Evolutionary conservation across 1,140 invertebrate genomes (phyloP).

Genomic region (Drosophila dunni): DNA sequence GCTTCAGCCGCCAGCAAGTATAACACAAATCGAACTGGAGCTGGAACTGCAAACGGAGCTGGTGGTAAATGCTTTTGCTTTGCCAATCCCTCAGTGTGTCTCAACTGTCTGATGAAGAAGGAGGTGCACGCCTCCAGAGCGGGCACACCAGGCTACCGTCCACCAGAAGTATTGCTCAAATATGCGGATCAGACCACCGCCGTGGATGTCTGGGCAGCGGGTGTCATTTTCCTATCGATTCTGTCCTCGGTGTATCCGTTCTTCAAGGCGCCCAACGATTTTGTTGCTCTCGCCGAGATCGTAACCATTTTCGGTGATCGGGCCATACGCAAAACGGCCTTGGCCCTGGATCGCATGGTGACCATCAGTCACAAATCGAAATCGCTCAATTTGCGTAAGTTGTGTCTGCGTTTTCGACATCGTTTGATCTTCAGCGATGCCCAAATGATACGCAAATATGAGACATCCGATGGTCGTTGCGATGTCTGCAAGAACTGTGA

Average conservation of each 20-base stretch:
- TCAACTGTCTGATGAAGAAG: constrained; percentile 87
- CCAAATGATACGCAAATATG: constrained; percentile 60
- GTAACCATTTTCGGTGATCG: constrained; percentile 91
- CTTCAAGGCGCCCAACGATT: constrained; percentile 92
- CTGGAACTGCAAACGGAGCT: not conserved
- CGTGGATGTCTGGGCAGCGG: constrained; percentile 95
- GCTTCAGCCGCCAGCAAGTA: constrained; percentile 44
- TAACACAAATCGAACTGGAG: constrained; percentile 58
- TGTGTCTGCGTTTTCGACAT: constrained; percentile 85
- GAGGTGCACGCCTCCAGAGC: constrained; percentile 90
- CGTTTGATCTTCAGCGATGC: constrained; percentile 69
- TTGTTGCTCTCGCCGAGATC: constrained; percentile 93
- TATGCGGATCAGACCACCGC: constrained; percentile 90
- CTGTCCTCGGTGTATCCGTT: constrained; percentile 93
- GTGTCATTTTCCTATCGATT: constrained; percentile 93
- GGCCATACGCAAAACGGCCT: constrained; percentile 89
- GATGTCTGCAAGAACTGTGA: constrained; percentile 81
- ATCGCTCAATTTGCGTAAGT: constrained; percentile 86
- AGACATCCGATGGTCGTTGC: constrained; percentile 61
- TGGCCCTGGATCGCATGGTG: constrained; percentile 87
- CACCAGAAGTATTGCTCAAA: constrained; percentile 94
- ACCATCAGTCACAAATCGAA: constrained; percentile 86
- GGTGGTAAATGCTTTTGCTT: constrained; percentile 87
- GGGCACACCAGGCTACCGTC: constrained; percentile 94
- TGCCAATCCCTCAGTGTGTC: constrained; percentile 88